These are phyloP conservation scores for Tyto alba DNA, from an alignment of 2,113 vertebrate genomes.

Conservation along the genomic window DNA sequence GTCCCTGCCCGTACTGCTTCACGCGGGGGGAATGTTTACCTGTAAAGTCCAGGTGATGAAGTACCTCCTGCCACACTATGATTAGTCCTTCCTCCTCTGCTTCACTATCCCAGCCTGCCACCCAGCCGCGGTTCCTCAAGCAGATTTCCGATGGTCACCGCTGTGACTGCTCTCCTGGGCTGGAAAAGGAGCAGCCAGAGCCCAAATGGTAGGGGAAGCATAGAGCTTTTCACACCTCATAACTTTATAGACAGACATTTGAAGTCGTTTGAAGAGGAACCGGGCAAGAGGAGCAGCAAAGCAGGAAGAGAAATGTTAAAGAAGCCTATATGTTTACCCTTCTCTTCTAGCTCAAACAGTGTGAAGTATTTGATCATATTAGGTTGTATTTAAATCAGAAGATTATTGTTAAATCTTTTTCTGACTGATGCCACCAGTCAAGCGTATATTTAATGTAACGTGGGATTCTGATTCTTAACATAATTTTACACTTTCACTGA, in stretches of 20 bases:
- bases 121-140: not conserved
- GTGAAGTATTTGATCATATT: not conserved
- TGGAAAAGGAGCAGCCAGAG: not conserved
- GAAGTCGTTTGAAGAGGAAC: not conserved
- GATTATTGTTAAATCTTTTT: not conserved
- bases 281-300: not conserved
- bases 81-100: not conserved
- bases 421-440: not conserved
- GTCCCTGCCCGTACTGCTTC: accelerated
- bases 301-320: not conserved
- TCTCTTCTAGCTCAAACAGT: not conserved
- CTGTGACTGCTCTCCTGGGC: not conserved
- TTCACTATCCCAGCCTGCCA: not conserved
- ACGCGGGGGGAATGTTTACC: not conserved
- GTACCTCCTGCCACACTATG: not conserved
- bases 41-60: not conserved
- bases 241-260: not conserved
- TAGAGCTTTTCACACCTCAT: not conserved
- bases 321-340: not conserved
- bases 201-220: not conserved
- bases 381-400: not conserved
- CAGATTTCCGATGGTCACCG: not conserved
- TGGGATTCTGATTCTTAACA: not conserved
- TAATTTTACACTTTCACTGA: not conserved
- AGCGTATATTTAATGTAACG: not conserved